Evolutionary conservation across 2,797 vertebrate species (phyloP).

Genomic region (Chiroxiphia lanceolata): DNA sequence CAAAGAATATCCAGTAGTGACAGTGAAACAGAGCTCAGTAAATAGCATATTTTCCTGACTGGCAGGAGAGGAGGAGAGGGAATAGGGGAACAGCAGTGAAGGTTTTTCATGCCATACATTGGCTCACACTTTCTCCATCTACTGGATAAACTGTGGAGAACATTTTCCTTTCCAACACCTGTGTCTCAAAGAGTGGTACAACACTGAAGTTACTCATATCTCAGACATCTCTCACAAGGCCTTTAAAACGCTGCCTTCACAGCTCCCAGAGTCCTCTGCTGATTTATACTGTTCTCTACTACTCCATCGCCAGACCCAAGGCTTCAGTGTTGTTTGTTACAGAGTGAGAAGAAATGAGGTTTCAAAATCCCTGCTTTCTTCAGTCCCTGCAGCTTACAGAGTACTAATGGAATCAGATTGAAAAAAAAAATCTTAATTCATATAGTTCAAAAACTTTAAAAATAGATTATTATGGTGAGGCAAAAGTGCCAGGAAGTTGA

Average conservation of each 20-base stretch:
- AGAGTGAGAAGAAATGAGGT: background rate
- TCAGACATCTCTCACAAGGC: background rate
- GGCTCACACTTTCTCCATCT: background rate
- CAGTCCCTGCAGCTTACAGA: background rate
- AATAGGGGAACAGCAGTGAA: background rate
- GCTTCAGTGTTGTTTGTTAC: background rate
- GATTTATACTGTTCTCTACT: background rate
- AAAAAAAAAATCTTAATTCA: background rate
- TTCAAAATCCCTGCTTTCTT: background rate
- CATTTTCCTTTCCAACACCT: background rate
- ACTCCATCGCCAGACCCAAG: background rate
- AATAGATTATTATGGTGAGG: background rate
- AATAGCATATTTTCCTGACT: background rate
- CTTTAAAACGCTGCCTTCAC: background rate
- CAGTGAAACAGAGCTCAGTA: background rate
- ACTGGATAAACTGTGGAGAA: background rate
- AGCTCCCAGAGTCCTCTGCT: background rate
- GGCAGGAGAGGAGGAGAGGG: background rate
- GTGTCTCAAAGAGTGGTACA: background rate
- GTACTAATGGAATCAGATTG: background rate
- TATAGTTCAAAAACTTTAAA: background rate
- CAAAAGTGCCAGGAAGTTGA: conserved; percentile 7
- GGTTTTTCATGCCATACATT: background rate
- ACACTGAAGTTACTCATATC: background rate
- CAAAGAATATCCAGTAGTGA: background rate